Base-by-base conservation (phyloP, 2,888 invertebrate genomes). In the Cheilosia impressa region DNA sequence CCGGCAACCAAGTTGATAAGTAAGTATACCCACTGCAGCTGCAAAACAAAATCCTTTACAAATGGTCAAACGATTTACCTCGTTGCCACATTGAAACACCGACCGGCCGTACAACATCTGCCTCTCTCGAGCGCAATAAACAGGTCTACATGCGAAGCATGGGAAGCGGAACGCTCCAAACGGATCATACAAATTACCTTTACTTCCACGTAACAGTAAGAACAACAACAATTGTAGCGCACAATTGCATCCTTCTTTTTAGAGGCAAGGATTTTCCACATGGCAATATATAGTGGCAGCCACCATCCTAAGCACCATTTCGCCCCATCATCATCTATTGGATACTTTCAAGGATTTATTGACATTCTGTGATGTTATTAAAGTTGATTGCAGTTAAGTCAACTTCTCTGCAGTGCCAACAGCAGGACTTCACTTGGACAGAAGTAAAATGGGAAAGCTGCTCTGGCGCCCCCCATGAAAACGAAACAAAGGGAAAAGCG, bases 291-390 rank as follows among this genome's bases (percentile, higher is more conserved):
- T 13, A 17, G 24, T n/a, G 22, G 31, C 65, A 65, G 58, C 52
- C 69, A 52, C 45, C 58, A 34, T 77, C 60, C 62, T 79, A 79
- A 83, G 68, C 55, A 79, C 73, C 73, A 83, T 79, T 79, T 83
- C 68, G 73, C 79, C 73, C 83, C 83, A 83, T 83, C 83, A 83
- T 83, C 83, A 83, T 78, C 79, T 83, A 83, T 83, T 73, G 83
- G 83, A 83, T 83, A 83, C 83, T 90, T 90, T 89, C 90, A 88
- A 89, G 90, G 90, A 90, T 90, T 90, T 90, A 90, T 90, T 90
- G 90, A 90, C 90, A 90, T 90, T 90, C 90, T 90, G 90, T 90
- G 90, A 90, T 90, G 90, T 90, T 83, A 83, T 83, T 83, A 83
- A 83, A 83, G 83, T 83, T 83, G 83, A 83, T 83, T 83, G 83